Evolutionary conservation across 2,888 invertebrate genomes (phyloP).

Genomic region (Muscina levida): DNA sequence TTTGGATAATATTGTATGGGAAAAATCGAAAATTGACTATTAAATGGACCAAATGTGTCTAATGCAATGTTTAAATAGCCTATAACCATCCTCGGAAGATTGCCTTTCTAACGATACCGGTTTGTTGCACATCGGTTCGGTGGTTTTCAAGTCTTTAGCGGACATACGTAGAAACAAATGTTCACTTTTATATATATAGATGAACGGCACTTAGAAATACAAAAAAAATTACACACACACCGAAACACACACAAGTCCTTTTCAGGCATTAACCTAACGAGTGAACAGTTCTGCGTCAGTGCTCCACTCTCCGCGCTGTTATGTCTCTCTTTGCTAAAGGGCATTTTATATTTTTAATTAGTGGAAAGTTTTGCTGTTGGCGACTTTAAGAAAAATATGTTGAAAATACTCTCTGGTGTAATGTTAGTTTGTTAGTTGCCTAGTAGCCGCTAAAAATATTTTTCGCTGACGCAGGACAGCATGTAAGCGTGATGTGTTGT

Average conservation of each 20-base stretch:
- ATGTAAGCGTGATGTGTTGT: neutral
- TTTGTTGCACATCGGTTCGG: too few relatives aligned
- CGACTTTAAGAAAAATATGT: constrained; percentile 45
- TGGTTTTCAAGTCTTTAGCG: too few relatives aligned
- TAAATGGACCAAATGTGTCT: too few relatives aligned
- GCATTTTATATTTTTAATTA: constrained; percentile 39
- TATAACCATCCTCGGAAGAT: too few relatives aligned
- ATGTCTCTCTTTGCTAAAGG: neutral
- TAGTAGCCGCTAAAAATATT: neutral
- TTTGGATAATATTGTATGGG: too few relatives aligned
- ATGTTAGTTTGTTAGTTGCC: neutral
- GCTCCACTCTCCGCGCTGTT: neutral
- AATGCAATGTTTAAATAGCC: too few relatives aligned
- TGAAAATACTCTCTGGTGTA: constrained; percentile 13
- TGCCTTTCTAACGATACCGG: too few relatives aligned
- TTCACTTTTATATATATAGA: too few relatives aligned
- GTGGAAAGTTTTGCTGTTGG: constrained; percentile 43
- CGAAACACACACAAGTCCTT: neutral
- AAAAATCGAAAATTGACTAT: too few relatives aligned
- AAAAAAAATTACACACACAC: too few relatives aligned
- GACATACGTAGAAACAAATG: too few relatives aligned
- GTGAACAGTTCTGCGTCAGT: neutral
- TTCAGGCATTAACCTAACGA: neutral
- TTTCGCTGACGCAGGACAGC: constrained; percentile 37
- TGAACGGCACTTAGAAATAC: too few relatives aligned